Evolutionary conservation across 1,140 invertebrate genomes (phyloP).

Genomic region (Heliconius eleuchia): DNA sequence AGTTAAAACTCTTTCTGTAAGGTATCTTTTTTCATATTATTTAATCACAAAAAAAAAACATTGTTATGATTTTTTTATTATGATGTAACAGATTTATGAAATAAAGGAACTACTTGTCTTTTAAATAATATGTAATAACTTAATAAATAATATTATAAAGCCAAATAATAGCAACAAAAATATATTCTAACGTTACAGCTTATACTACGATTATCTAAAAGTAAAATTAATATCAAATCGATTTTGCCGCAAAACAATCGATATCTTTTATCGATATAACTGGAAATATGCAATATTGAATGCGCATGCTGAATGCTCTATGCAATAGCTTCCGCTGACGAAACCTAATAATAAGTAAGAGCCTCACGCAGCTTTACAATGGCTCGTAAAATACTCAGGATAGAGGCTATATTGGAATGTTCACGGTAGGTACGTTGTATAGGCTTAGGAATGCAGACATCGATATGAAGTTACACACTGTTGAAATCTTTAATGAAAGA

Average conservation of each 20-base stretch:
- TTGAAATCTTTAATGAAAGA: slow-evolving; percentile 44
- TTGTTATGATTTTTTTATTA: no score
- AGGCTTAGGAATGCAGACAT: slow-evolving; percentile 45
- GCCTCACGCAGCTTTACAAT: slow-evolving; percentile 28
- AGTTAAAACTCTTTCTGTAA: not conserved
- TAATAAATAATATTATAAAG: no score
- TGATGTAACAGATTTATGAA: no score
- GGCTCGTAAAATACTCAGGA: slow-evolving; percentile 5
- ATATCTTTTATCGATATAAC: slow-evolving; percentile 42
- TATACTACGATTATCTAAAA: no score
- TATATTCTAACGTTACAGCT: not conserved
- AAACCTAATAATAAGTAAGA: slow-evolving; percentile 54
- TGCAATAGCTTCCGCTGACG: slow-evolving; percentile 62
- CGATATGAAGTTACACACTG: slow-evolving; percentile 39
- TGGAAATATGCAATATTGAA: slow-evolving; percentile 50
- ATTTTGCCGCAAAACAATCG: slow-evolving; percentile 1
- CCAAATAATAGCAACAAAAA: no score
- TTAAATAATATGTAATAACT: no score
- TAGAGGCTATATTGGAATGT: slow-evolving; percentile 24
- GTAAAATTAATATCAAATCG: not conserved
- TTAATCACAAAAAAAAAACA: no score
- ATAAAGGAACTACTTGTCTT: no score
- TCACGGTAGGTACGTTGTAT: slow-evolving; percentile 13
- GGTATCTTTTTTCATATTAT: not conserved
- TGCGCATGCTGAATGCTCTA: slow-evolving; percentile 42